Percentiles rank a stretch among this genome's conserved stretches.
These are phyloP conservation scores for Cylloceria caligata DNA, from an alignment of 2,888 invertebrate genomes.

Conservation along the genomic window DNA sequence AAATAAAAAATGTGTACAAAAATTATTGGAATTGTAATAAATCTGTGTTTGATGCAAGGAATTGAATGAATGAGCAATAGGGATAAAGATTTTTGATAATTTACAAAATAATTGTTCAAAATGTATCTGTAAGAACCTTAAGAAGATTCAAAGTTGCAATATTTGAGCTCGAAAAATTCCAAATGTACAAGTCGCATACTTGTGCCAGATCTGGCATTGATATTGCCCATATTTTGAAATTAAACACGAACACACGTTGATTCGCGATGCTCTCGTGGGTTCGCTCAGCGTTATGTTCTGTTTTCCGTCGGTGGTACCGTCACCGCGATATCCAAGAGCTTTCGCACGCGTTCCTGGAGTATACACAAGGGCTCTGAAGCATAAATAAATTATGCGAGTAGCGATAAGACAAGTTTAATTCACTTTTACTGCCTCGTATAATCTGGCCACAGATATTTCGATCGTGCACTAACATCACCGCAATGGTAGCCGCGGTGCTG, in stretches of 20 bases:
- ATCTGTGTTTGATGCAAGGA: too few relatives aligned
- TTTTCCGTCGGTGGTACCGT: slow-evolving; percentile 51
- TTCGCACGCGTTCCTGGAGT: slow-evolving; percentile 52
- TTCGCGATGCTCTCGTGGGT: slow-evolving; percentile 22
- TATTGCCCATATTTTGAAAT: background rate
- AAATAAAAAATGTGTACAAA: background rate
- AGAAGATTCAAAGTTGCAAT: background rate
- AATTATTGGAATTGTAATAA: background rate
- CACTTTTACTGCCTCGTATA: slow-evolving; percentile 80
- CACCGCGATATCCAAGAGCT: slow-evolving; percentile 61
- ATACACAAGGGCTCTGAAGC: slow-evolving; percentile 65
- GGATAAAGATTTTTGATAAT: background rate
- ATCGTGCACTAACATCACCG: slow-evolving; percentile 50
- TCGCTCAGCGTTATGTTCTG: slow-evolving; percentile 18
- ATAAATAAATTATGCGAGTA: slow-evolving; percentile 77
- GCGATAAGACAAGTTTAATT: slow-evolving; percentile 81
- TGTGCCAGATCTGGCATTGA: background rate
- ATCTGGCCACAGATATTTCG: slow-evolving; percentile 79
- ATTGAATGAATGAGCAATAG: too few relatives aligned
- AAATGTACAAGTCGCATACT: background rate
- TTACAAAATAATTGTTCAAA: background rate
- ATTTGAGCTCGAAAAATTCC: background rate
- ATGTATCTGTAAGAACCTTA: background rate
- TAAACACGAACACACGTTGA: slow-evolving; percentile 12
- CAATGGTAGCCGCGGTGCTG: slow-evolving; percentile 24